These are phyloP conservation scores for Lapara coniferarum DNA, from an alignment of 2,888 invertebrate species.

Conservation along the genomic window DNA sequence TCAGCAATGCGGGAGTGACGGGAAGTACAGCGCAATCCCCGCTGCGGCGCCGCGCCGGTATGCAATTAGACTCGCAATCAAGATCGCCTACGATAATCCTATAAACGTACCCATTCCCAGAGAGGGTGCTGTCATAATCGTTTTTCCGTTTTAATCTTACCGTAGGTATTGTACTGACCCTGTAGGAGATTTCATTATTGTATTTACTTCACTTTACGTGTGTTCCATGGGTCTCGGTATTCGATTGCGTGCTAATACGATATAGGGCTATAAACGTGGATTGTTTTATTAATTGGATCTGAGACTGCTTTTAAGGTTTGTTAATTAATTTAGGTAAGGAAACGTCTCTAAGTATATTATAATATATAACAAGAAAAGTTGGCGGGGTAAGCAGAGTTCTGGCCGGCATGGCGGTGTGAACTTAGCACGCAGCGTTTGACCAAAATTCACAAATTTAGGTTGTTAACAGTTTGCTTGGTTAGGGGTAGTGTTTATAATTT, in stretches of 20 bases:
- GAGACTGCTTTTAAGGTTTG: background rate
- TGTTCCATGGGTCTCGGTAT: background rate
- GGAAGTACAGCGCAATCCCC: conserved; percentile 34
- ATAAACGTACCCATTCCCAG: conserved; percentile 51
- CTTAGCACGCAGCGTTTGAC: conserved; percentile 5
- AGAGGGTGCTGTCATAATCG: conserved; percentile 28
- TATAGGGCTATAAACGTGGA: conserved; percentile 20
- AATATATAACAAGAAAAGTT: conserved; percentile 2
- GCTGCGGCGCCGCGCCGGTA: conserved; percentile 41
- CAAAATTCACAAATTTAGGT: conserved; percentile 22
- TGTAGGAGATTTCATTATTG: conserved; percentile 15
- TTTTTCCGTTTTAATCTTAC: conserved; percentile 25
- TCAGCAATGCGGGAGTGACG: conserved; percentile 30
- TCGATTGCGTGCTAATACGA: conserved; percentile 26
- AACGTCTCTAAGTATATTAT: background rate
- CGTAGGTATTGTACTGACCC: conserved; percentile 21
- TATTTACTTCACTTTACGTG: conserved; percentile 8
- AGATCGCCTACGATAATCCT: conserved; percentile 62
- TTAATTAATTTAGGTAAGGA: background rate
- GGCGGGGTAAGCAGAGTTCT: background rate
- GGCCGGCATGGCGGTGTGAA: conserved; percentile 6
- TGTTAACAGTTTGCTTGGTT: conserved; percentile 10
- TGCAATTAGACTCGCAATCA: conserved; percentile 68
- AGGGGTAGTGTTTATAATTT: conserved; percentile 17
- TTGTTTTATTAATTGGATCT: conserved; percentile 5